Percentiles rank a stretch among this genome's conserved stretches.
Conservation (phyloP, 2,113 vertebrate genomes). For the Sula dactylatra region DNA sequence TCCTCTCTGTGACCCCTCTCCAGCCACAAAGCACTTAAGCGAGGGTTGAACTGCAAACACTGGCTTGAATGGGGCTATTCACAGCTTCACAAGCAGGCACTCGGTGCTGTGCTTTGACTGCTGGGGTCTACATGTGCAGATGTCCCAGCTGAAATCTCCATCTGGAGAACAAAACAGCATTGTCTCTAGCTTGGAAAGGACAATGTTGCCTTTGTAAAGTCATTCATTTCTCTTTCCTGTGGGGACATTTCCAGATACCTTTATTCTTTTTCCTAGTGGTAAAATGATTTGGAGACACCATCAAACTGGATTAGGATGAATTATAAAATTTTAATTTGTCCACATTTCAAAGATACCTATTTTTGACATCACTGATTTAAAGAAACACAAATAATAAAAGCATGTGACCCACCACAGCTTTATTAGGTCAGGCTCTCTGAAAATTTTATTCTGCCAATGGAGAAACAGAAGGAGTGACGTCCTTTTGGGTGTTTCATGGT, state of each 20-base stretch:
- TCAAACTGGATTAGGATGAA: not conserved
- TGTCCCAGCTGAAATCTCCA: not conserved
- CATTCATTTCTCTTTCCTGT: not conserved
- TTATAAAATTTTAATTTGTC: not conserved
- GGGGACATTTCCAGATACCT: not conserved
- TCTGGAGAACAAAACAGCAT: not conserved
- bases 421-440: not conserved
- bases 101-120: not conserved
- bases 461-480: no score
- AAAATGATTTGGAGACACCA: not conserved
- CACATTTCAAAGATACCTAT: not conserved
- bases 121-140: not conserved
- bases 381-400: not conserved
- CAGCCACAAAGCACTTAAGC: not conserved
- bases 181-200: not conserved
- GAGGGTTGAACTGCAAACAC: not conserved
- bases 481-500: not conserved
- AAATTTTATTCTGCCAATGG: accelerated
- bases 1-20: not conserved
- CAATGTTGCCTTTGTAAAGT: not conserved
- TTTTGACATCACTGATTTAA: not conserved
- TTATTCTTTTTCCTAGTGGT: not conserved
- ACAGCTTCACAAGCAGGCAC: not conserved
- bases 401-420: not conserved
- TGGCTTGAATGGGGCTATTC: not conserved